Conservation (phyloP, 2,888 invertebrate genomes). For the Leuctra nigra region DNA sequence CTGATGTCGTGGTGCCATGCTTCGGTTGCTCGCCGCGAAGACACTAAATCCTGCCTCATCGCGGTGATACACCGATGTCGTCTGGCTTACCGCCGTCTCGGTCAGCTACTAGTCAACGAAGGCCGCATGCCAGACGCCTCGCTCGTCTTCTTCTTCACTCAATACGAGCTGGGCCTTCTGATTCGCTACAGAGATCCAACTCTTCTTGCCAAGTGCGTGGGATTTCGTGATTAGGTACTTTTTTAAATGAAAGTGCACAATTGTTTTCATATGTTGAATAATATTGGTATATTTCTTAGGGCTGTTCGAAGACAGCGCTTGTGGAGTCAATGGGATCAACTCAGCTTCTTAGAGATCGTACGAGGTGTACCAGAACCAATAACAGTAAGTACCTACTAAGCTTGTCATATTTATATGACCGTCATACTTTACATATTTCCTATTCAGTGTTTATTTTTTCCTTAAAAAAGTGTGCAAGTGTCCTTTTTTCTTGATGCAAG, state of each 20-base stretch:
- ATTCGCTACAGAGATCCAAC: constrained; percentile 37
- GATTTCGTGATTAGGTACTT: too few species aligned
- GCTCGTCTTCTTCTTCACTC: constrained; percentile 60
- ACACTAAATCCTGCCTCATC: constrained; percentile 55
- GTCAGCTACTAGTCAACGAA: constrained; percentile 49
- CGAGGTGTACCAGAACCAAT: constrained; percentile 41
- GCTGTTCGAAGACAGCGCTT: constrained; percentile 58
- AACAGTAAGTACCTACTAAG: constrained; percentile 32
- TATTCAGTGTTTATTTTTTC: too few species aligned
- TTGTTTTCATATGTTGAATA: background rate
- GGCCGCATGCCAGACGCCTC: constrained; percentile 58
- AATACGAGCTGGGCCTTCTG: constrained; percentile 55
- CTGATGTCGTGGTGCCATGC: constrained; percentile 39
- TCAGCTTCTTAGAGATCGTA: constrained; percentile 57
- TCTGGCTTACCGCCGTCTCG: constrained; percentile 51
- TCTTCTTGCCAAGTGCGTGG: constrained; percentile 47
- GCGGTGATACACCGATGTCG: constrained; percentile 52
- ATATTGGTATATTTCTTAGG: constrained; percentile 40
- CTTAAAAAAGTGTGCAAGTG: too few species aligned
- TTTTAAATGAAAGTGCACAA: background rate
- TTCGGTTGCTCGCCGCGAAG: constrained; percentile 50
- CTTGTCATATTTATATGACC: too few species aligned
- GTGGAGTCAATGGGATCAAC: constrained; percentile 50
- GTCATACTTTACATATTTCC: too few species aligned
- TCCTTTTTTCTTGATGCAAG: too few species aligned